Evolutionary conservation across 2,888 invertebrate genomes (phyloP).

Genomic region (Acanthosepion lycidas): DNA sequence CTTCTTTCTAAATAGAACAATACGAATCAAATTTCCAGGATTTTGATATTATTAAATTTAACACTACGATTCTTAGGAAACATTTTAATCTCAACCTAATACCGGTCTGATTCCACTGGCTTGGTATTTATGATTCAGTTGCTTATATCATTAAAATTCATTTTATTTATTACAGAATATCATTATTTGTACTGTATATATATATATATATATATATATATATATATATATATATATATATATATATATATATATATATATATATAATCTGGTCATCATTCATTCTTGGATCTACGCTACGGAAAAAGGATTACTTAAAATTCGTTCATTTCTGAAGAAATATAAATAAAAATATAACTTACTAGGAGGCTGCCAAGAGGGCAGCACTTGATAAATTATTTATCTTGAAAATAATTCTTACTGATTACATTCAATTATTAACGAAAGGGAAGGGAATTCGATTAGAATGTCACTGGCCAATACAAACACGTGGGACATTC

Average conservation of each 20-base stretch:
- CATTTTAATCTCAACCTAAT: background rate
- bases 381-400: background rate
- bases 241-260: background rate
- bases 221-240: too few species aligned
- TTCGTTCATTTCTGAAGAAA: too few species aligned
- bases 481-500: constrained; percentile 16
- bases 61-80: background rate
- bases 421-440: constrained; percentile 33
- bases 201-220: too few species aligned
- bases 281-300: background rate
- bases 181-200: background rate
- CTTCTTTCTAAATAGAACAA: background rate
- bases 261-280: background rate
- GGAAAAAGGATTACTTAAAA: background rate
- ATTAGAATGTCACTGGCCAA: background rate
- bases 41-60: background rate
- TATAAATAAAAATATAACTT: background rate
- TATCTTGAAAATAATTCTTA: constrained; percentile 33
- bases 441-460: background rate
- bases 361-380: background rate
- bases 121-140: background rate
- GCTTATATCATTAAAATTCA: background rate
- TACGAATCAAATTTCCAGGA: background rate
- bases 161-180: background rate
- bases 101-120: background rate